These are phyloP conservation scores for Opisthograptis luteolata DNA, from an alignment of 2,888 invertebrate genomes.

Conservation along the genomic window DNA sequence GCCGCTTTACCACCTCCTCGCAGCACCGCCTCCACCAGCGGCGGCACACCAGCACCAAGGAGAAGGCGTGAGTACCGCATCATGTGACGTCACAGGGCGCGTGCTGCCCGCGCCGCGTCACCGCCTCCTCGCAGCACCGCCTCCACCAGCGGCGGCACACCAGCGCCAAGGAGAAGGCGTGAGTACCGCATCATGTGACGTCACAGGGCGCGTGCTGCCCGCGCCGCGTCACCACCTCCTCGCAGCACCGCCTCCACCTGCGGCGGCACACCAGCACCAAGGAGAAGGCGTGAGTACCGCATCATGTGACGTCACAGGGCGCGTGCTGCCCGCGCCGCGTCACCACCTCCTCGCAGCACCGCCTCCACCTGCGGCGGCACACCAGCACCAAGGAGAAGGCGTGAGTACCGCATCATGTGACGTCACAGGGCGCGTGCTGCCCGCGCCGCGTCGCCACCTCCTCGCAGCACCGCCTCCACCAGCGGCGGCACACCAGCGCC, in stretches of 20 bases:
- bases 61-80: constrained; percentile 5
- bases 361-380: constrained; percentile 86
- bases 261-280: constrained; percentile 68
- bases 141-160: constrained; percentile 85
- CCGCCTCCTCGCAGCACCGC: constrained; percentile 87
- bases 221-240: constrained; percentile 76
- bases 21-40: constrained; percentile 88
- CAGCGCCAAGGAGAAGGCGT: constrained; percentile 9
- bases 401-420: constrained; percentile 1
- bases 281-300: constrained; percentile 5
- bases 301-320: background rate
- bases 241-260: constrained; percentile 88
- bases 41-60: constrained; percentile 56
- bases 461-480: no score
- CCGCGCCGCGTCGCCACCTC: background rate
- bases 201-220: background rate
- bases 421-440: background rate
- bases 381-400: constrained; percentile 4
- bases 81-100: background rate
- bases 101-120: constrained; percentile 50
- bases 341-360: constrained; percentile 87
- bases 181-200: background rate
- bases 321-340: background rate
- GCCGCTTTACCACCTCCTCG: constrained; percentile 89
- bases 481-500: no score